phyloP scores from a whole-genome alignment of 92 coral and sea anemone genomes.

The Desmophyllum pertusum region DNA sequence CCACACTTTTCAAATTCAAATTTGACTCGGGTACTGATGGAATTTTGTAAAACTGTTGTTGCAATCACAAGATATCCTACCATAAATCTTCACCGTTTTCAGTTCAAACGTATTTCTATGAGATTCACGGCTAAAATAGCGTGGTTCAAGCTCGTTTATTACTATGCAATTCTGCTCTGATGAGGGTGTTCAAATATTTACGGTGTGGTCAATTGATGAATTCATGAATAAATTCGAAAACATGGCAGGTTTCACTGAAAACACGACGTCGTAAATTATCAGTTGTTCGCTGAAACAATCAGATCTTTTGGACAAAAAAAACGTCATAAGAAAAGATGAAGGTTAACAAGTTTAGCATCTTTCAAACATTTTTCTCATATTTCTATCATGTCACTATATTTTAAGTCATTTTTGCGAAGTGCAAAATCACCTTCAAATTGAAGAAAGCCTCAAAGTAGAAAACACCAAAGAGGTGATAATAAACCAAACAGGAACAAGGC shows the following conservation, averaged over 20 bases:
- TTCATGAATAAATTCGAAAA: neutral
- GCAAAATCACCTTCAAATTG: too few species aligned
- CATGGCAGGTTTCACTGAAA: neutral
- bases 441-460: too few species aligned
- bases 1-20: too few species aligned
- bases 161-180: slow-evolving; percentile 11
- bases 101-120: too few species aligned
- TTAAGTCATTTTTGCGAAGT: too few species aligned
- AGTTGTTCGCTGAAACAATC: neutral
- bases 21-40: neutral
- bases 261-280: neutral
- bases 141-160: neutral
- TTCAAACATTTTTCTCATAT: too few species aligned
- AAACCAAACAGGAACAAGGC: too few species aligned
- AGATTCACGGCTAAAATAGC: neutral
- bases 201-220: neutral
- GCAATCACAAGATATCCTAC: neutral
- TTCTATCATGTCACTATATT: too few species aligned
- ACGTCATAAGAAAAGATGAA: neutral
- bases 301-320: neutral
- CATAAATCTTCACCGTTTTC: neutral
- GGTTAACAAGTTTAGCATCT: neutral
- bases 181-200: slow-evolving; percentile 6
- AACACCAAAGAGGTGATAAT: too few species aligned
- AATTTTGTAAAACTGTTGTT: neutral